Conservation (phyloP, 2,113 vertebrate genomes). For the Muscicapa adusta region DNA sequence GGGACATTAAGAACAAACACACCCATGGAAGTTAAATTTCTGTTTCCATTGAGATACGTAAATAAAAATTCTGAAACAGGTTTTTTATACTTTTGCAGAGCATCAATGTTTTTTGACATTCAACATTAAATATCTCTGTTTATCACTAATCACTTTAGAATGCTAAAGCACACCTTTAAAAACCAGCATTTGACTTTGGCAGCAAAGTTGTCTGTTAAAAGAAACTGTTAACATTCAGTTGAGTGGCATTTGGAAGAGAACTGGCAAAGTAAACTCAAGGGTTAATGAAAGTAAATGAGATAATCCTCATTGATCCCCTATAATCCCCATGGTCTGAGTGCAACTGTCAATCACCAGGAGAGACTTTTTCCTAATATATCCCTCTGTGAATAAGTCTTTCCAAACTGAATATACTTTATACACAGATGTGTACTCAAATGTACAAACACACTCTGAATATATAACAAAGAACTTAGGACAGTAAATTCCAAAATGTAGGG, state of each 20-base stretch:
- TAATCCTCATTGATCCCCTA: constrained; percentile 72
- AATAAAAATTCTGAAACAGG: not conserved
- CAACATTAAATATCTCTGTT: not conserved
- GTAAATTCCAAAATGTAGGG: constrained; percentile 18
- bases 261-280: constrained; percentile 68
- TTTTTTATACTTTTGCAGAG: not conserved
- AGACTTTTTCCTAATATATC: constrained; percentile 46
- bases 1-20: not conserved
- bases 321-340: constrained; percentile 71
- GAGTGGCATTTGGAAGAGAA: constrained; percentile 61
- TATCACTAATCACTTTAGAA: not conserved
- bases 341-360: constrained; percentile 66
- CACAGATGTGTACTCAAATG: not conserved
- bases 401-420: not conserved
- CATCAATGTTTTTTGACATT: not conserved
- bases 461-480: not conserved
- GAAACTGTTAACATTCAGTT: constrained; percentile 65
- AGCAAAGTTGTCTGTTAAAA: not conserved
- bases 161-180: not conserved
- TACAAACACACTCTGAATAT: not conserved
- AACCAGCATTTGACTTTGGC: not conserved
- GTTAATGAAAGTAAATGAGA: constrained; percentile 76
- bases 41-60: not conserved
- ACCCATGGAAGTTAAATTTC: not conserved
- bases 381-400: constrained; percentile 54